Evolutionary conservation across 2,113 vertebrate genomes (phyloP).

Genomic region (Recurvirostra avosetta): DNA sequence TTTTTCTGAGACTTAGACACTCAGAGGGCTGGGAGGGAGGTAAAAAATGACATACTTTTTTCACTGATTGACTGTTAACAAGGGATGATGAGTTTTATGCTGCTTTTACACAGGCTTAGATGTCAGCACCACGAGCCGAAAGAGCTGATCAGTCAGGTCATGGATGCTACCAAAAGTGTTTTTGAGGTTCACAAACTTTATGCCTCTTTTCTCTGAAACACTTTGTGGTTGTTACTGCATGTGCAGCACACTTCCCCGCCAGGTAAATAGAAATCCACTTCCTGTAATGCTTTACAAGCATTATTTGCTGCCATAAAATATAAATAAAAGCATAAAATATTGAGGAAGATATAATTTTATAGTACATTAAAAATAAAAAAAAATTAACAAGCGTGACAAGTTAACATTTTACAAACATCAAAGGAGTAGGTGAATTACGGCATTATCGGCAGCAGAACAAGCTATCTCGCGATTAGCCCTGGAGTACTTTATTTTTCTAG

Average conservation of each 20-base stretch:
- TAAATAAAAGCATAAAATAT: slow-evolving; percentile 58
- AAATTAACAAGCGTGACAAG: slow-evolving; percentile 40
- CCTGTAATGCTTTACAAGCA: slow-evolving; percentile 6
- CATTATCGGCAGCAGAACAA: neutral
- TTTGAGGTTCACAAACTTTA: neutral
- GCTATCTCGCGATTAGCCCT: neutral
- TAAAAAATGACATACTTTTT: neutral
- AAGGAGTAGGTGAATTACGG: slow-evolving; percentile 27
- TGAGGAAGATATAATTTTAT: slow-evolving; percentile 56
- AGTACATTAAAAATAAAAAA: slow-evolving; percentile 43
- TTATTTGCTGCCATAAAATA: slow-evolving; percentile 44
- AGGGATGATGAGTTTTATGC: neutral
- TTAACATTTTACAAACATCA: slow-evolving; percentile 48
- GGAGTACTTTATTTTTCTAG: slow-evolving; percentile 27
- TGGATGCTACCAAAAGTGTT: neutral
- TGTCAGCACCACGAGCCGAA: neutral
- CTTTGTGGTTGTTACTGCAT: neutral
- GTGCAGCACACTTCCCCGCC: neutral
- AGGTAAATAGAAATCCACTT: slow-evolving; percentile 8
- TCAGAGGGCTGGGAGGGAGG: neutral
- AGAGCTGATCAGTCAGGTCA: neutral
- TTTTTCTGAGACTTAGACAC: neutral
- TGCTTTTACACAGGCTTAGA: neutral
- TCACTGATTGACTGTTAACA: neutral
- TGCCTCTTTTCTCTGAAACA: neutral